Conservation (phyloP, 2,888 invertebrate species). For the Netelia melanura region DNA sequence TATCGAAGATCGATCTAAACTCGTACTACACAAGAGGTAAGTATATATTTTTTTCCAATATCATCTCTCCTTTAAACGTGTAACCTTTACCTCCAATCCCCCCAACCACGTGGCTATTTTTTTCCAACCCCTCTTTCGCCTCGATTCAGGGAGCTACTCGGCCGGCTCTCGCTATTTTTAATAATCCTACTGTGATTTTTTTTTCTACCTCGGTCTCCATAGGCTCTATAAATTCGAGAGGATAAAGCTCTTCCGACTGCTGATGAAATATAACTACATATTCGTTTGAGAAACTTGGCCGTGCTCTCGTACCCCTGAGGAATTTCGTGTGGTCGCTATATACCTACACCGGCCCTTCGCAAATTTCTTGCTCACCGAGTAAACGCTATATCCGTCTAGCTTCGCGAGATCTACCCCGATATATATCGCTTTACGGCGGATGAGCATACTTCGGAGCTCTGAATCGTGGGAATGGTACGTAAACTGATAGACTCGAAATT, state of each 20-base stretch:
- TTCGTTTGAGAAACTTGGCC: slow-evolving; percentile 49
- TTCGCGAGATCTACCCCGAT: slow-evolving; percentile 7
- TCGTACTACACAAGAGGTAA: neutral
- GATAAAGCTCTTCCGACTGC: slow-evolving; percentile 26
- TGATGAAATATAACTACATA: neutral
- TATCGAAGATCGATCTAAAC: neutral
- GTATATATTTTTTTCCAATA: slow-evolving; percentile 28
- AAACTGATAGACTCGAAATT: slow-evolving; percentile 1
- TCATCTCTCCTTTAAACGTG: slow-evolving; percentile 49
- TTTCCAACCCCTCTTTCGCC: slow-evolving; percentile 35
- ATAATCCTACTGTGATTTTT: slow-evolving; percentile 46
- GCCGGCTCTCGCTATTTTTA: slow-evolving; percentile 48
- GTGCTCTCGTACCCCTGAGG: slow-evolving; percentile 47
- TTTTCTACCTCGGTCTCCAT: slow-evolving; percentile 33
- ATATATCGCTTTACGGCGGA: slow-evolving; percentile 25
- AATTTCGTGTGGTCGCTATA: slow-evolving; percentile 61
- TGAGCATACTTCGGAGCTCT: slow-evolving; percentile 15
- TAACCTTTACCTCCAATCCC: slow-evolving; percentile 52
- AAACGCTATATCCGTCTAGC: slow-evolving; percentile 13
- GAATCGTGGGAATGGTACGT: slow-evolving; percentile 4
- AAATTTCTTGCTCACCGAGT: slow-evolving; percentile 49
- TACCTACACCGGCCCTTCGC: slow-evolving; percentile 28
- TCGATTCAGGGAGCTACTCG: slow-evolving; percentile 46
- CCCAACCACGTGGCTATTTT: slow-evolving; percentile 7
- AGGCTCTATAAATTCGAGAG: slow-evolving; percentile 47